Conservation (phyloP, 2,113 vertebrate genomes). For the Connochaetes taurinus region DNA sequence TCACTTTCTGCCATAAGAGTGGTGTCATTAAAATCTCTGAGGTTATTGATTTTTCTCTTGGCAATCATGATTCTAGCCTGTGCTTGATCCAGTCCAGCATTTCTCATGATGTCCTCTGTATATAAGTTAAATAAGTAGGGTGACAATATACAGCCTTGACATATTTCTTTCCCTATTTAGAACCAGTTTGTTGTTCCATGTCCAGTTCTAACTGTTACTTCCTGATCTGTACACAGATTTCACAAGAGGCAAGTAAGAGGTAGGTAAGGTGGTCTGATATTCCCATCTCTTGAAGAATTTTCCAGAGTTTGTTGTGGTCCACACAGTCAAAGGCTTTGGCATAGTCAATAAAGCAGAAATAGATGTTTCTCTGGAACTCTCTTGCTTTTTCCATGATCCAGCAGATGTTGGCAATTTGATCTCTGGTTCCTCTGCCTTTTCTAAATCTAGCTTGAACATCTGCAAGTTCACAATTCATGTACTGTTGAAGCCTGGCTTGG, state of each 20-base stretch:
- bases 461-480: rapidly evolving
- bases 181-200: not conserved
- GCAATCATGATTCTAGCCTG: not conserved
- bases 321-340: not conserved
- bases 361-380: not conserved
- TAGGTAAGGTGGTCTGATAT: not conserved
- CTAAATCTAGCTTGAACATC: not conserved
- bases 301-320: not conserved
- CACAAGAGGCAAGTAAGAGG: not conserved
- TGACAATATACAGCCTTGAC: not conserved
- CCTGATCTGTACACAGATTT: not conserved
- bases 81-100: not conserved
- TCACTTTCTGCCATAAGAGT: not conserved
- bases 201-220: not conserved
- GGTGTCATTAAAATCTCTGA: not conserved
- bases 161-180: not conserved
- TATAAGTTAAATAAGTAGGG: not conserved
- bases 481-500: not conserved
- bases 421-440: not conserved
- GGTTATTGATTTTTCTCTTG: not conserved
- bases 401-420: rapidly evolving
- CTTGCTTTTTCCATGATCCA: not conserved
- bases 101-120: not conserved
- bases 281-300: not conserved
- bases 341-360: not conserved